These are phyloP conservation scores for Epirrhoe alternata DNA, from an alignment of 2,888 invertebrate species.

Conservation along the genomic window DNA sequence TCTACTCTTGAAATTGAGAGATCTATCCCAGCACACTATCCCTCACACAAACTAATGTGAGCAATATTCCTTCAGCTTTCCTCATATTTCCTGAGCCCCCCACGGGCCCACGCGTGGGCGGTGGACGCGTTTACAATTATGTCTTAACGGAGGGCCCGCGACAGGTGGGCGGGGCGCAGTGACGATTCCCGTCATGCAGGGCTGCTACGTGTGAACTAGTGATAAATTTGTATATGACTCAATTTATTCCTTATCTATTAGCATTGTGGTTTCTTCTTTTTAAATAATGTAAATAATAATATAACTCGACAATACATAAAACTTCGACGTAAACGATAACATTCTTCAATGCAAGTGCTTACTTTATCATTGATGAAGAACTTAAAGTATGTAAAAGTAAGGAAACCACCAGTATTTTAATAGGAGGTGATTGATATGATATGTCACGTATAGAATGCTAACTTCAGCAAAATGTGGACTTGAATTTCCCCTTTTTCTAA, in stretches of 20 bases:
- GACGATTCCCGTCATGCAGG: conserved; percentile 71
- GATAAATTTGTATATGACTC: not conserved
- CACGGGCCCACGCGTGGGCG: conserved; percentile 67
- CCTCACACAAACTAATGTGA: conserved; percentile 24
- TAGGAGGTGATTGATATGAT: not conserved
- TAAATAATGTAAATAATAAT: not conserved
- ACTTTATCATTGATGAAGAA: not conserved
- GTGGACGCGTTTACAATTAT: conserved; percentile 66
- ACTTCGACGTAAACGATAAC: not conserved
- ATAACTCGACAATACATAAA: not conserved
- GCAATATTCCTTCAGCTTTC: conserved; percentile 25
- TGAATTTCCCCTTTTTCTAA: too few species aligned
- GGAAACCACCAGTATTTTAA: not conserved
- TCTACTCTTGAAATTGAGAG: conserved; percentile 2
- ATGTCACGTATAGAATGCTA: too few species aligned
- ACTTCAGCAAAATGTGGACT: too few species aligned
- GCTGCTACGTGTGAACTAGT: conserved; percentile 46
- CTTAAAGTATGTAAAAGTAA: not conserved
- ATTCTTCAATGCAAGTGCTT: not conserved
- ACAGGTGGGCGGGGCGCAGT: conserved; percentile 79
- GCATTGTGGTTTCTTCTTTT: too few species aligned
- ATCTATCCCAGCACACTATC: conserved; percentile 9
- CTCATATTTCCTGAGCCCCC: conserved; percentile 57
- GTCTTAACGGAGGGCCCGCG: conserved; percentile 77
- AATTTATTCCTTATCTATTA: too few species aligned